Evolutionary conservation across 64 coral and sea anemone species (phyloP).

Genomic region (Actinia tenebrosa): DNA sequence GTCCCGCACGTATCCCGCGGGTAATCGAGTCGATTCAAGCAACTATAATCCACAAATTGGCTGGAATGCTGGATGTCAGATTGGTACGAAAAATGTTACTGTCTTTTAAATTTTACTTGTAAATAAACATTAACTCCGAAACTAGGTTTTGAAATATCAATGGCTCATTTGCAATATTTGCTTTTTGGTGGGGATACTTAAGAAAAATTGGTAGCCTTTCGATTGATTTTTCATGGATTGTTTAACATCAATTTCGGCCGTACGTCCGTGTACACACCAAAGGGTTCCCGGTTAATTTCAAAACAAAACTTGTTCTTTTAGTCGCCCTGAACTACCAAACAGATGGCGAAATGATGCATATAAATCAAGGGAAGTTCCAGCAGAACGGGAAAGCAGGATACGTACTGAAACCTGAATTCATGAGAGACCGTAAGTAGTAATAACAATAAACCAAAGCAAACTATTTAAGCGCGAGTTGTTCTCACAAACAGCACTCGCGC

Average conservation of each 20-base stretch:
- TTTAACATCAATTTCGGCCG: too few species aligned
- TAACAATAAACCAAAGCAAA: not conserved
- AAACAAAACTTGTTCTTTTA: not conserved
- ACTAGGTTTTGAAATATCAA: too few species aligned
- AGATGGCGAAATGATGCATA: slow-evolving; percentile 72
- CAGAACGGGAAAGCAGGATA: slow-evolving; percentile 77
- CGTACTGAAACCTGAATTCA: slow-evolving; percentile 75
- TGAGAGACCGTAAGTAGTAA: slow-evolving; percentile 74
- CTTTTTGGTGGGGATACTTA: too few species aligned
- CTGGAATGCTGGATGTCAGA: slow-evolving; percentile 95
- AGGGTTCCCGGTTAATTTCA: too few species aligned
- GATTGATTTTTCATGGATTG: too few species aligned
- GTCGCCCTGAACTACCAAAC: slow-evolving; percentile 99
- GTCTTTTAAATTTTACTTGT: too few species aligned
- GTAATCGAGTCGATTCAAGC: slow-evolving; percentile 85
- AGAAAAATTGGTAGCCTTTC: too few species aligned
- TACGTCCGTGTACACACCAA: too few species aligned
- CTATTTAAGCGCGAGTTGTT: too few species aligned
- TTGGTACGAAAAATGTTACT: slow-evolving; percentile 49
- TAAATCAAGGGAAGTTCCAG: slow-evolving; percentile 81
- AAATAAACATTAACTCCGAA: too few species aligned
- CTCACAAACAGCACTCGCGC: too few species aligned
- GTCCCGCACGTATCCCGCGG: slow-evolving; percentile 92
- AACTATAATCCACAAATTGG: slow-evolving; percentile 92
- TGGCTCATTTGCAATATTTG: not conserved